Percentiles rank a stretch among this genome's conserved stretches.
phyloP scores from a whole-genome alignment of 2,888 invertebrate species.

The Drosophila limbata region DNA sequence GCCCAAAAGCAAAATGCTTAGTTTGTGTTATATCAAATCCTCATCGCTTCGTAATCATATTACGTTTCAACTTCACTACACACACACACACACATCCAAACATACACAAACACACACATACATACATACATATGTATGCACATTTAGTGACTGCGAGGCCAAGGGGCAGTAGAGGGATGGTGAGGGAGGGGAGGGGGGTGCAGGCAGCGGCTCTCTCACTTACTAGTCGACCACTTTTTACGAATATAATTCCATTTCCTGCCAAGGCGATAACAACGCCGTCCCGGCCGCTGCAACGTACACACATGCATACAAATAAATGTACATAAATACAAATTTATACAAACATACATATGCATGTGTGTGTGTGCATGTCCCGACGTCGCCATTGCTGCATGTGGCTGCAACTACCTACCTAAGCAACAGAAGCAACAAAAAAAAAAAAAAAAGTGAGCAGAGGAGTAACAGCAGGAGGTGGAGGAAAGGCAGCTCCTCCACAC shows the following conservation, averaged over 20 bases:
- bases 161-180: conserved; percentile 21
- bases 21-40: conserved; percentile 71
- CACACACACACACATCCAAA: conserved; percentile 9
- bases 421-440: conserved; percentile 17
- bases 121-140: conserved; percentile 9
- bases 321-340: no score
- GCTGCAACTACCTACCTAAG: conserved; percentile 43
- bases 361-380: conserved; percentile 57
- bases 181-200: conserved; percentile 13
- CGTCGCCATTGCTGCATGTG: conserved; percentile 59
- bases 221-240: conserved; percentile 71
- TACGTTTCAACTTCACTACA: conserved; percentile 54
- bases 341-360: background rate
- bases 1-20: conserved; percentile 70
- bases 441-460: background rate
- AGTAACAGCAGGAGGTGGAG: conserved; percentile 15
- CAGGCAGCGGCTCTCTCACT: conserved; percentile 17
- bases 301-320: conserved; percentile 27
- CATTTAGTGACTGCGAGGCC: conserved; percentile 22
- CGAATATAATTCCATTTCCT: conserved; percentile 83
- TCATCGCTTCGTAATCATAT: conserved; percentile 65
- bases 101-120: background rate
- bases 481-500: conserved; percentile 25
- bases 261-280: conserved; percentile 81
- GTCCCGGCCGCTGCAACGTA: conserved; percentile 48